A percentile compares a stretch with the other conserved stretches of the same genome.
phyloP scores from a whole-genome alignment of 2,888 invertebrate genomes.

The Watsonalla cultraria region DNA sequence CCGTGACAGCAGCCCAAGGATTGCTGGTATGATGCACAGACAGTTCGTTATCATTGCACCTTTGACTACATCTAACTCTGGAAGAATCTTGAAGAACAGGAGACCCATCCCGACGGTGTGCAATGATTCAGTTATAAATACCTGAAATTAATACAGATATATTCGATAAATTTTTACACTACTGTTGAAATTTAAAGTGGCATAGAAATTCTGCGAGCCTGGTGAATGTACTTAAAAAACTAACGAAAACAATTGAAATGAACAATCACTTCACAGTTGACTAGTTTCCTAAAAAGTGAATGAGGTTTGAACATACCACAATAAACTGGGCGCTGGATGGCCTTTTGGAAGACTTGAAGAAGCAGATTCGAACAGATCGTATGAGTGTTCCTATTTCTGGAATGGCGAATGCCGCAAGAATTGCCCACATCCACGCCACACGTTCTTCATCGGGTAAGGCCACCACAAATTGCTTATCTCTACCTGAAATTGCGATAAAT shows the following conservation, averaged over 20 bases:
- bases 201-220: no score
- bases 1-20: conserved; percentile 87
- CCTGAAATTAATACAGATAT: conserved; percentile 58
- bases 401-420: conserved; percentile 91
- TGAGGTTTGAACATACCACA: conserved; percentile 50
- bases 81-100: conserved; percentile 92
- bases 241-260: neutral
- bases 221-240: neutral
- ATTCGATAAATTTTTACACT: neutral
- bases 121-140: conserved; percentile 91
- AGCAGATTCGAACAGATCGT: conserved; percentile 90
- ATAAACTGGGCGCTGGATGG: conserved; percentile 80
- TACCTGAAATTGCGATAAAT: conserved; percentile 77
- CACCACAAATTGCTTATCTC: conserved; percentile 91
- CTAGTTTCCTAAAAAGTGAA: neutral
- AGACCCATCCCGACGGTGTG: conserved; percentile 93
- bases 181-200: neutral
- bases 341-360: conserved; percentile 91
- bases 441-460: conserved; percentile 90
- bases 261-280: neutral
- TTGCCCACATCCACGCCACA: conserved; percentile 95
- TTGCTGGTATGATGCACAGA: conserved; percentile 93
- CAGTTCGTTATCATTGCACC: conserved; percentile 98
- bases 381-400: conserved; percentile 94
- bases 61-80: conserved; percentile 95